A percentile compares a stretch with the other conserved stretches of the same genome.
phyloP scores from a whole-genome alignment of 2,797 vertebrate species.

The Pangasius larnaudii region DNA sequence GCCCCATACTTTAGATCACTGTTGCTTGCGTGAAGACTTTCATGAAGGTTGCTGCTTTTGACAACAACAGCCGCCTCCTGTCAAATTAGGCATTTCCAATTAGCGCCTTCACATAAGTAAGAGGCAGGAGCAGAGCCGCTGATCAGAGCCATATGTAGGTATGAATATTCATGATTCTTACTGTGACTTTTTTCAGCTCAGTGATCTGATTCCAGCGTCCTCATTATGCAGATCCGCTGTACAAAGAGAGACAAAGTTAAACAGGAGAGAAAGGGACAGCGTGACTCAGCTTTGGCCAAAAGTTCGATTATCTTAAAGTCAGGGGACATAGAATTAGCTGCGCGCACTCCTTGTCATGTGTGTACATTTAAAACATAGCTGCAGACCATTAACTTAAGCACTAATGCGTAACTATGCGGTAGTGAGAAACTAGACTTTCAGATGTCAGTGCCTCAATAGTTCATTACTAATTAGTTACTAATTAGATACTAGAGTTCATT shows the following conservation, averaged over 20 bases:
- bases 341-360: not conserved
- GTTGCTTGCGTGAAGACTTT: conserved; percentile 48
- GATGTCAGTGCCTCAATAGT: not conserved
- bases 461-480: not conserved
- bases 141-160: conserved; percentile 70
- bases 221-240: conserved; percentile 76
- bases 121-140: conserved; percentile 55
- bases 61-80: conserved; percentile 67
- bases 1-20: conserved; percentile 18
- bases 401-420: not conserved
- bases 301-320: conserved; percentile 12
- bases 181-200: conserved; percentile 54
- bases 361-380: not conserved
- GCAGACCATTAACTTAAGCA: not conserved
- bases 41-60: conserved; percentile 63
- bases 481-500: not conserved
- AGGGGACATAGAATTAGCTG: not conserved
- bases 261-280: conserved; percentile 54
- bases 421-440: not conserved
- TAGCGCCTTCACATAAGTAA: conserved; percentile 70
- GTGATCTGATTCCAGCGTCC: conserved; percentile 61
- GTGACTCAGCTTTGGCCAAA: conserved; percentile 21
- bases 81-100: conserved; percentile 70
- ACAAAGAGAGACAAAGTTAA: conserved; percentile 69
- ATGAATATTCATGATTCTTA: conserved; percentile 77